These are phyloP conservation scores for Andrena cerasifolii DNA, from an alignment of 1,140 invertebrate genomes.

Conservation along the genomic window DNA sequence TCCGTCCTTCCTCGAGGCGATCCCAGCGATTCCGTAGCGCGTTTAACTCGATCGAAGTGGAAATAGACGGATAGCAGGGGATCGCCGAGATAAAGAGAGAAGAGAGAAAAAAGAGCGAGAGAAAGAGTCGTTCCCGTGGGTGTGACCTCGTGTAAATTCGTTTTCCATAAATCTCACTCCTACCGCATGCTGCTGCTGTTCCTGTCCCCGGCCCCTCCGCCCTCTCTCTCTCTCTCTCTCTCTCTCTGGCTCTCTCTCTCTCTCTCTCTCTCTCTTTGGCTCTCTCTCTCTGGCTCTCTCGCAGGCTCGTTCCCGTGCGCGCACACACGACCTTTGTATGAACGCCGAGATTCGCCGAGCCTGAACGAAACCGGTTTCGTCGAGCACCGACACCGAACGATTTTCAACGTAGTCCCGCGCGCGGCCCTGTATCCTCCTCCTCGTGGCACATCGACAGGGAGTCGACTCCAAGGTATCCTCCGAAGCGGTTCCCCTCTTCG, in stretches of 20 bases:
- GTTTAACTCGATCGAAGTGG: conserved; percentile 12
- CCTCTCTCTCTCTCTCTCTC: conserved; percentile 5
- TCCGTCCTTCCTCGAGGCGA: not conserved
- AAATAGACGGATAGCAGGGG: conserved; percentile 14
- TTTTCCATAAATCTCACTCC: conserved; percentile 73
- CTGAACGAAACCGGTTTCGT: conserved; percentile 75
- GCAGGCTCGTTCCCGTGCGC: conserved; percentile 28
- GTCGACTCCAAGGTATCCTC: conserved; percentile 18
- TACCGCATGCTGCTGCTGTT: conserved; percentile 61
- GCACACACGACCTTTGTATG: conserved; percentile 69
- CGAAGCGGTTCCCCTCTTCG: conserved; percentile 27
- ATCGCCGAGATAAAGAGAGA: conserved; percentile 15
- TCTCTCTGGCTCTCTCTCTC: not conserved
- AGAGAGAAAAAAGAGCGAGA: conserved; percentile 53
- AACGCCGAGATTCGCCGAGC: conserved; percentile 72
- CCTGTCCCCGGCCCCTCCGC: conserved; percentile 10
- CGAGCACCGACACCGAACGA: conserved; percentile 67
- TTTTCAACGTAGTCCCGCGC: conserved; percentile 66
- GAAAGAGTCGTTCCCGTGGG: conserved; percentile 64
- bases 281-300: not conserved
- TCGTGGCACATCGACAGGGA: conserved; percentile 48
- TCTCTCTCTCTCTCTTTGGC: too few relatives aligned
- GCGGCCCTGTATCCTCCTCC: conserved; percentile 36
- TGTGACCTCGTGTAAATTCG: conserved; percentile 77
- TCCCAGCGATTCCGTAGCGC: not conserved